A percentile compares a stretch with the other conserved stretches of the same genome.
These are phyloP conservation scores for Eupeodes latifasciatus DNA, from an alignment of 2,888 invertebrate genomes.

Conservation along the genomic window DNA sequence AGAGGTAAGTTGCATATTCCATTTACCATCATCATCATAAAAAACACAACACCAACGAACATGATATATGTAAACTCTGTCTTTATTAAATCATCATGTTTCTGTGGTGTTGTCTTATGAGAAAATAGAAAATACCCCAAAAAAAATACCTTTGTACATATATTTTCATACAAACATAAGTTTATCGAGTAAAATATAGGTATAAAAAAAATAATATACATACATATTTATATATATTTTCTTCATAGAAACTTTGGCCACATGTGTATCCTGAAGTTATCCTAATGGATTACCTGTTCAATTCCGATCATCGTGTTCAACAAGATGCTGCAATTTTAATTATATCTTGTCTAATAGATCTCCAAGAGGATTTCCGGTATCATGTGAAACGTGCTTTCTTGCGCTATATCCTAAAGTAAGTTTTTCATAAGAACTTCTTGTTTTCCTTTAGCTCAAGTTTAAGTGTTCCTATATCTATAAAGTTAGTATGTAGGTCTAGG, in stretches of 20 bases:
- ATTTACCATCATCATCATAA: too few relatives aligned
- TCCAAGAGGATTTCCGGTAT: slow-evolving; percentile 84
- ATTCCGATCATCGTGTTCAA: slow-evolving; percentile 80
- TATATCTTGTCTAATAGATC: slow-evolving; percentile 83
- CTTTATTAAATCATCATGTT: slow-evolving; percentile 32
- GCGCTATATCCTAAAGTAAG: slow-evolving; percentile 83
- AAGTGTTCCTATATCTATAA: not conserved
- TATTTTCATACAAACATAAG: not conserved
- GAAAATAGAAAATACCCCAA: not conserved
- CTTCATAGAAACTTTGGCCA: slow-evolving; percentile 83
- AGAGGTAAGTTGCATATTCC: slow-evolving; percentile 80
- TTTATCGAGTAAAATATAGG: not conserved
- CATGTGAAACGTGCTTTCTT: slow-evolving; percentile 83
- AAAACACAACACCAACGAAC: not conserved
- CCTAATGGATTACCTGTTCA: slow-evolving; percentile 84
- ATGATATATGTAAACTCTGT: slow-evolving; percentile 30
- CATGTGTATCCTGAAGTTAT: slow-evolving; percentile 83
- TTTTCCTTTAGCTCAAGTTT: slow-evolving; percentile 17
- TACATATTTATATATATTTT: not conserved
- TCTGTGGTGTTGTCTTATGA: not conserved
- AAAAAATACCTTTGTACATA: not conserved
- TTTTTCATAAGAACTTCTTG: slow-evolving; percentile 25
- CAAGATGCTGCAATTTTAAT: slow-evolving; percentile 81
- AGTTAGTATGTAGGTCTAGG: too few relatives aligned
- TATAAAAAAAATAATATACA: not conserved